These are phyloP conservation scores for Scelioninae gen. 1 DNA, from an alignment of 2,888 invertebrate genomes.

Conservation along the genomic window DNA sequence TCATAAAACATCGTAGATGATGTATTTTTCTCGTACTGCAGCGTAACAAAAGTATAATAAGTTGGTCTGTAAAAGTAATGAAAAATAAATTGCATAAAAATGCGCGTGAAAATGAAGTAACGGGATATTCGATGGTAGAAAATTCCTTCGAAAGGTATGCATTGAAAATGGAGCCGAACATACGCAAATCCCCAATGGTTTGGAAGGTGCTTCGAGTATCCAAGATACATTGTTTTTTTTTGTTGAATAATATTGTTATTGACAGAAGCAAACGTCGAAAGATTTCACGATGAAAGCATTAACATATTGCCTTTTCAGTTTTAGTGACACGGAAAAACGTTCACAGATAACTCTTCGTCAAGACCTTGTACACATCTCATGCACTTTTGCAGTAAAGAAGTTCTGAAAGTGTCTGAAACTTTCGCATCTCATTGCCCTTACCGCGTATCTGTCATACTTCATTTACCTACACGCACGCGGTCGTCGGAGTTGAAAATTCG, in stretches of 20 bases:
- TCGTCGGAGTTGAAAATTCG: constrained; percentile 66
- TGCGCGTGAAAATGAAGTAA: constrained; percentile 18
- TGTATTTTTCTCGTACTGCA: background rate
- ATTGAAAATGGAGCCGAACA: constrained; percentile 5
- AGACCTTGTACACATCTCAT: constrained; percentile 59
- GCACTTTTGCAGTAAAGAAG: constrained; percentile 63
- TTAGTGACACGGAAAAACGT: constrained; percentile 68
- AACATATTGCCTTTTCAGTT: constrained; percentile 69
- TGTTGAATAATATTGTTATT: constrained; percentile 61
- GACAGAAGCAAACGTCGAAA: constrained; percentile 64
- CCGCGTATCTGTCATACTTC: constrained; percentile 70
- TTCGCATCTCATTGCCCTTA: constrained; percentile 71
- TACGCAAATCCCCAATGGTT: constrained; percentile 37
- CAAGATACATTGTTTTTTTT: constrained; percentile 38
- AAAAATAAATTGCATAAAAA: constrained; percentile 28
- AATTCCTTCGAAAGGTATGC: constrained; percentile 13
- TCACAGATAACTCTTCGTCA: constrained; percentile 69
- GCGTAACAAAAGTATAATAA: constrained; percentile 12
- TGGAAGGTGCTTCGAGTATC: constrained; percentile 11
- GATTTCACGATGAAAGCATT: constrained; percentile 61
- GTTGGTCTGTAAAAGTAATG: constrained; percentile 25
- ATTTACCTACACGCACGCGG: constrained; percentile 65
- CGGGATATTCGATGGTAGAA: constrained; percentile 14
- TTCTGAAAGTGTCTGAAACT: constrained; percentile 68
- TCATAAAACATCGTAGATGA: constrained; percentile 6